Base-by-base conservation (phyloP, 2,113 vertebrate species). In the Serilophus lunatus region DNA sequence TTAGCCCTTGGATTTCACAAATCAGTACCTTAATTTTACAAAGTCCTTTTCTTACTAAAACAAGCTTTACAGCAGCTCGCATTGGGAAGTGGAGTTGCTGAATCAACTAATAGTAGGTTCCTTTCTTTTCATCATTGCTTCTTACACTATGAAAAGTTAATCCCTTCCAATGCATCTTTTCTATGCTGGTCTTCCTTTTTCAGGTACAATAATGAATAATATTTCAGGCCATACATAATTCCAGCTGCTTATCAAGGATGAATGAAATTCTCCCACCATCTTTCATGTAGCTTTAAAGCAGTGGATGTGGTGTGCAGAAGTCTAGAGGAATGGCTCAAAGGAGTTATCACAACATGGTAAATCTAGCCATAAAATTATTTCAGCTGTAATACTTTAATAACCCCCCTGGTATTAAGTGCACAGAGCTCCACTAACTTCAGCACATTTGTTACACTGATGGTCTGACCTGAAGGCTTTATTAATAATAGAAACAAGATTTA, bases 401-500 rank as follows among this genome's bases (percentile, higher is more conserved):
- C 22, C 25, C 11, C 60, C 20, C 26, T 50, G 47, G 68, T 88
- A 72, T 86, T 65, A 92, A 88, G 63, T 85, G 81, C 70, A 82
- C 49, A 74, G 31, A 93, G 63, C 79, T 88, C 56, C 31, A 70
- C 54, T 86, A 74, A 75, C 68, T 90, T 87, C 47, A 64, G 60
- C 50, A 49, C 53, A 69, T 90, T 95, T 65, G 64, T 76, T 75
- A 80, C 79, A 75, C 76, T 65, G 85, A 89, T 84, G 87, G 90
- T 86, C 51, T 83, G 92, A 95, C 92, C 90, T 80, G 81, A 86
- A 84, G 76, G 93, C 93, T 86, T 92, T 90, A 84, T 96, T 96
- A 96, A 96, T 90, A 96, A 95, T 95, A 95, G 94, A 95, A 94
- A 72, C 79, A 81, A 94, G 90, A 92, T 86, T 90, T 53, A 81